phyloP scores from a whole-genome alignment of 2,797 vertebrate species.

The Nyctibius grandis region DNA sequence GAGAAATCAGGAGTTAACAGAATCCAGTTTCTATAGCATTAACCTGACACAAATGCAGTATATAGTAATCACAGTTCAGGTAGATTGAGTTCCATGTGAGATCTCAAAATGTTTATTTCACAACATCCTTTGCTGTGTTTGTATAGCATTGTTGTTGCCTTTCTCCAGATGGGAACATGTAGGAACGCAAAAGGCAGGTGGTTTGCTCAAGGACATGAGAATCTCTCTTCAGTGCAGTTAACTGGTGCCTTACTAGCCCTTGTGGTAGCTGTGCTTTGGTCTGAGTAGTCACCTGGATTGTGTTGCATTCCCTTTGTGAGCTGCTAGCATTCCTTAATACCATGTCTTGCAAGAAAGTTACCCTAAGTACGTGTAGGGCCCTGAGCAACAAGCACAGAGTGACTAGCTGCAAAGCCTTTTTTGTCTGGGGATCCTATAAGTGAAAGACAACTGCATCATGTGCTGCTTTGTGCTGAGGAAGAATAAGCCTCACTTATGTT shows the following conservation, averaged over 20 bases:
- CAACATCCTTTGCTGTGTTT: conserved; percentile 9
- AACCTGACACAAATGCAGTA: background rate
- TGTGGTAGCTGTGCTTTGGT: background rate
- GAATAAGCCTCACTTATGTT: background rate
- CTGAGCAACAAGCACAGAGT: background rate
- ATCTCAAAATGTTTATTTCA: conserved; percentile 38
- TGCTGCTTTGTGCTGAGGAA: background rate
- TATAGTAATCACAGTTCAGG: background rate
- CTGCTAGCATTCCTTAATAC: background rate
- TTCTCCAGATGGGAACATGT: background rate
- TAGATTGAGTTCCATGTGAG: background rate
- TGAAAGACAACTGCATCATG: background rate
- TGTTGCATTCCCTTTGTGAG: background rate
- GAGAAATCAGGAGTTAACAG: background rate
- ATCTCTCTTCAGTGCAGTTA: background rate
- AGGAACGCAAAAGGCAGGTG: conserved; percentile 12
- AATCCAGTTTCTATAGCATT: background rate
- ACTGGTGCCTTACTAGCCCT: background rate
- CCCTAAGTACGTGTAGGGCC: background rate
- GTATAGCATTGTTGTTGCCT: background rate
- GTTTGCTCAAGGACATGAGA: conserved; percentile 27
- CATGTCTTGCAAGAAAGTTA: background rate
- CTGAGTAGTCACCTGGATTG: background rate
- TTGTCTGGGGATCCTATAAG: background rate
- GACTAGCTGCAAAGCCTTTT: background rate